Conservation (phyloP, 2,113 vertebrate species). For the Scomber colias region DNA sequence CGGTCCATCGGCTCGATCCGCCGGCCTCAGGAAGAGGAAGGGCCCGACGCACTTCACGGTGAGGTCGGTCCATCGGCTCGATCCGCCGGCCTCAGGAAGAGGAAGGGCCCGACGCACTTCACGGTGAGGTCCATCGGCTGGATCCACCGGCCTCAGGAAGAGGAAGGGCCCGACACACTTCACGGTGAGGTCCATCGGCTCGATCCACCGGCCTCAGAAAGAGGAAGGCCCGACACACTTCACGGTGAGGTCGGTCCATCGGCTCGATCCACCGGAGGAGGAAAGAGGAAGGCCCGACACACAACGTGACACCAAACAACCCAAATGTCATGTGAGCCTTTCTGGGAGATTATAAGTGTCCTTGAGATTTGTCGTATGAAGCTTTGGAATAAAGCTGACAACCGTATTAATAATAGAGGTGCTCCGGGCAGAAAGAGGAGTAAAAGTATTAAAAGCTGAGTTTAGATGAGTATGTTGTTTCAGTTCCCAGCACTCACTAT, state of each 20-base stretch:
- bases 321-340: slow-evolving; percentile 35
- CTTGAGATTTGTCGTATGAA: not conserved
- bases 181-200: slow-evolving; percentile 8
- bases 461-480: not conserved
- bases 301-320: slow-evolving; percentile 13
- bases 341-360: not conserved
- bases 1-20: not conserved
- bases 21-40: slow-evolving; percentile 45
- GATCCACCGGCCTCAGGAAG: slow-evolving; percentile 12
- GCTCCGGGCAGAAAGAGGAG: not conserved
- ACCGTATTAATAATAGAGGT: not conserved
- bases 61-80: not conserved
- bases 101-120: slow-evolving; percentile 16
- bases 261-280: not conserved
- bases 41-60: not conserved
- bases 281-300: slow-evolving; percentile 48
- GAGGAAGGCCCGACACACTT: slow-evolving; percentile 32
- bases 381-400: not conserved
- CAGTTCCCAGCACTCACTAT: too few species aligned
- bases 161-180: slow-evolving; percentile 28
- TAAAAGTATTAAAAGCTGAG: not conserved
- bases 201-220: slow-evolving; percentile 1
- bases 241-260: not conserved
- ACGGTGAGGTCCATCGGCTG: slow-evolving; percentile 4
- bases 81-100: slow-evolving; percentile 27